Evolutionary conservation across 2,888 invertebrate species (phyloP).

Genomic region (Cancer borealis): DNA sequence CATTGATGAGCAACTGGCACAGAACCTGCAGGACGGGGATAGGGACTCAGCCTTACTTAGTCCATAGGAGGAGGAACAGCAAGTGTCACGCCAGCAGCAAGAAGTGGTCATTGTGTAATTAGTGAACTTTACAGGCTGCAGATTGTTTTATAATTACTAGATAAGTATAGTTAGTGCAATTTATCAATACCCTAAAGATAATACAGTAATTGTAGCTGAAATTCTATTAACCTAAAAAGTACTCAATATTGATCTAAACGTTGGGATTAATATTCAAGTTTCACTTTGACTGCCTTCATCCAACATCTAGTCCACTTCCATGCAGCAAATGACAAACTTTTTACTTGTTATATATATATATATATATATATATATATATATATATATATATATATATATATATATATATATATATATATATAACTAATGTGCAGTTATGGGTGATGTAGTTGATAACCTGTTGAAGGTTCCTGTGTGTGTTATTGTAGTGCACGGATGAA

Average conservation of each 20-base stretch:
- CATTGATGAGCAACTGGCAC: conserved; percentile 66
- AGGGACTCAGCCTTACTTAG: conserved; percentile 64
- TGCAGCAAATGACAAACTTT: neutral
- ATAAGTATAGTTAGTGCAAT: neutral
- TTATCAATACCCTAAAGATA: neutral
- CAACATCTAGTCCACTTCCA: neutral
- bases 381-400: too few relatives aligned
- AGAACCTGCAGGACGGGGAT: conserved; percentile 63
- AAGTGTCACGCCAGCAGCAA: neutral
- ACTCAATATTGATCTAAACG: neutral
- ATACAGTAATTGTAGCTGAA: neutral
- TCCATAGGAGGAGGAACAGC: conserved; percentile 58
- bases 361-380: too few relatives aligned
- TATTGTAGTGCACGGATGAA: neutral
- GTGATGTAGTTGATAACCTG: neutral
- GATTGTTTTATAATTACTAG: neutral
- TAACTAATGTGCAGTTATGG: too few relatives aligned
- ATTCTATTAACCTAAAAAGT: neutral
- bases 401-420: too few relatives aligned
- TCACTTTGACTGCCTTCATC: neutral
- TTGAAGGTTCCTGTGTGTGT: neutral
- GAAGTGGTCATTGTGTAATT: neutral
- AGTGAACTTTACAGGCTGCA: neutral
- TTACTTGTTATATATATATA: too few relatives aligned
- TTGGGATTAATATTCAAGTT: neutral